A percentile compares a stretch with the other conserved stretches of the same genome.
Evolutionary conservation across 1,140 invertebrate species (phyloP).

Genomic region (Ostrea edulis): DNA sequence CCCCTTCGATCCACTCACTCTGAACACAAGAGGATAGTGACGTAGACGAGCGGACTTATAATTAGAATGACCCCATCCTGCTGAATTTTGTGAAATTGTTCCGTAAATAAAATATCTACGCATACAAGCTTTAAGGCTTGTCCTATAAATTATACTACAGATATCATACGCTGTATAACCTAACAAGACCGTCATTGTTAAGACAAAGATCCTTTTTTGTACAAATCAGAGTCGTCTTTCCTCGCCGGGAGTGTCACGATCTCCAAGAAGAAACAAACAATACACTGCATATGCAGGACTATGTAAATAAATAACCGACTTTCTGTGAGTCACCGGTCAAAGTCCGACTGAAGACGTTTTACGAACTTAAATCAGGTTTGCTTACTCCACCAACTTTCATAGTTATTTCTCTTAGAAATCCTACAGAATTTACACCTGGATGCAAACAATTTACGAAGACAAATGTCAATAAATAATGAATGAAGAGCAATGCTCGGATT

Average conservation of each 20-base stretch:
- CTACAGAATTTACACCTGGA: not conserved
- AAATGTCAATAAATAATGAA: not conserved
- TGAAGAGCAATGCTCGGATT: not conserved
- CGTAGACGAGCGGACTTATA: no score
- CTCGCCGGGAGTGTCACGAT: not conserved
- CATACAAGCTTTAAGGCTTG: no score
- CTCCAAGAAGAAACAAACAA: not conserved
- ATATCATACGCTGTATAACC: not conserved
- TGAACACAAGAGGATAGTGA: no score
- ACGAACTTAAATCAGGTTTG: not conserved
- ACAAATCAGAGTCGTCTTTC: not conserved
- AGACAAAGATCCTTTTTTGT: not conserved
- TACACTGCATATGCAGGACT: slow-evolving; percentile 26
- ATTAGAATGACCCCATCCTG: no score
- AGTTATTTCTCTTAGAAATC: slow-evolving; percentile 5
- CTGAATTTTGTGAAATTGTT: no score
- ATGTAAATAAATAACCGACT: not conserved
- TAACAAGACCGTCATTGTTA: not conserved
- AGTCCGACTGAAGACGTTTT: slow-evolving; percentile 8
- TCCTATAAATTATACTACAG: not conserved
- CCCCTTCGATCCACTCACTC: no score
- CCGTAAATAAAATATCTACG: no score
- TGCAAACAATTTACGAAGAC: not conserved
- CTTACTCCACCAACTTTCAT: not conserved
- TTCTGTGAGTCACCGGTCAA: slow-evolving; percentile 25